Evolutionary conservation across 2,797 vertebrate species (phyloP).

Genomic region (Phalloptychus januarius): DNA sequence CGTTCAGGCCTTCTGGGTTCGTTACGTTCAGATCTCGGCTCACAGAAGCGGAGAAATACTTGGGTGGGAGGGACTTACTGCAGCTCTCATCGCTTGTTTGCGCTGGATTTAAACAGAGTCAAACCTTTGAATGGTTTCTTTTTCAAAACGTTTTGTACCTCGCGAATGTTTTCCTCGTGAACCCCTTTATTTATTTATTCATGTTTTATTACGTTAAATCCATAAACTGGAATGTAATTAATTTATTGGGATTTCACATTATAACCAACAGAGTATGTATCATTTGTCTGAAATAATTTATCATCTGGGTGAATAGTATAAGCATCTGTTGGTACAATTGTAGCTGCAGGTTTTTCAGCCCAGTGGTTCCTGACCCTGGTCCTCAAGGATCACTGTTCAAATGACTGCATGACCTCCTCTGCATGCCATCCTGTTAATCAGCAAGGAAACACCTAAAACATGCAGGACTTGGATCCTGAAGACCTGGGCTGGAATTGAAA

Average conservation of each 20-base stretch:
- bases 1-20: slow-evolving; percentile 19
- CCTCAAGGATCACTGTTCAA: too few relatives aligned
- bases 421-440: neutral
- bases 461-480: neutral
- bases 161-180: neutral
- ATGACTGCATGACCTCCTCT: too few relatives aligned
- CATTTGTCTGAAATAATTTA: neutral
- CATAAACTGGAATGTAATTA: neutral
- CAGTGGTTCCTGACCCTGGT: too few relatives aligned
- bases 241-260: neutral
- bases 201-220: neutral
- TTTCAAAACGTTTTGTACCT: neutral
- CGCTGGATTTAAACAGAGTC: neutral
- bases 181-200: neutral
- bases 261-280: neutral
- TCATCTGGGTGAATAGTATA: neutral
- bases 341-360: neutral
- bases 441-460: neutral
- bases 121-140: neutral
- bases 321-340: neutral
- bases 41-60: slow-evolving; percentile 28
- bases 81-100: neutral
- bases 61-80: slow-evolving; percentile 8
- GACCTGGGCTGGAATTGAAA: neutral
- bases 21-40: slow-evolving; percentile 26